phyloP scores from a whole-genome alignment of 2,888 invertebrate genomes.

The Chloromyia formosa region DNA sequence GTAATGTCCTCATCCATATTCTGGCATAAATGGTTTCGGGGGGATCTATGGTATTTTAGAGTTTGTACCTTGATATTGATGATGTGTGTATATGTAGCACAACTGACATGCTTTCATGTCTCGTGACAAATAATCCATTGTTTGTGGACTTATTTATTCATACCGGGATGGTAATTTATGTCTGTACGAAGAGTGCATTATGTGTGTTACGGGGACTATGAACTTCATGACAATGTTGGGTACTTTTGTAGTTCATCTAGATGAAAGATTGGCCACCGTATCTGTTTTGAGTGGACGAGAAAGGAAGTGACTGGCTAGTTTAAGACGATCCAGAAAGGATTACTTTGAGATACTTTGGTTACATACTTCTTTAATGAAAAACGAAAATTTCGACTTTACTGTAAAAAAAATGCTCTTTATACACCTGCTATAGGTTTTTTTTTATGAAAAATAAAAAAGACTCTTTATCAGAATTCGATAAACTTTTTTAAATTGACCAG shows the following conservation, averaged over 20 bases:
- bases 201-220: neutral
- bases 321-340: too few relatives aligned
- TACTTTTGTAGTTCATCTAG: neutral
- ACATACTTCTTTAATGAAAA: too few relatives aligned
- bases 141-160: slow-evolving; percentile 31
- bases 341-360: too few relatives aligned
- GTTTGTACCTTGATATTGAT: slow-evolving; percentile 20
- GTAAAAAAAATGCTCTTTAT: too few relatives aligned
- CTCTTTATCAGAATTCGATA: too few relatives aligned
- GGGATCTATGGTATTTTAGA: slow-evolving; percentile 26
- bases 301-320: too few relatives aligned
- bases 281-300: too few relatives aligned
- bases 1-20: slow-evolving; percentile 41
- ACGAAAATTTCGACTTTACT: too few relatives aligned
- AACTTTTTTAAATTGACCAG: too few relatives aligned
- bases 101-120: slow-evolving; percentile 30
- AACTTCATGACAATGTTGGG: neutral
- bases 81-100: slow-evolving; percentile 5
- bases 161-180: neutral
- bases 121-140: slow-evolving; percentile 34
- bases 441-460: too few relatives aligned
- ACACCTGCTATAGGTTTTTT: too few relatives aligned
- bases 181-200: neutral
- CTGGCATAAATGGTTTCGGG: slow-evolving; percentile 14
- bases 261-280: neutral